A percentile compares a stretch with the other conserved stretches of the same genome.
Evolutionary conservation across 2,113 vertebrate species (phyloP).

Genomic region (Muntiacus reevesi): DNA sequence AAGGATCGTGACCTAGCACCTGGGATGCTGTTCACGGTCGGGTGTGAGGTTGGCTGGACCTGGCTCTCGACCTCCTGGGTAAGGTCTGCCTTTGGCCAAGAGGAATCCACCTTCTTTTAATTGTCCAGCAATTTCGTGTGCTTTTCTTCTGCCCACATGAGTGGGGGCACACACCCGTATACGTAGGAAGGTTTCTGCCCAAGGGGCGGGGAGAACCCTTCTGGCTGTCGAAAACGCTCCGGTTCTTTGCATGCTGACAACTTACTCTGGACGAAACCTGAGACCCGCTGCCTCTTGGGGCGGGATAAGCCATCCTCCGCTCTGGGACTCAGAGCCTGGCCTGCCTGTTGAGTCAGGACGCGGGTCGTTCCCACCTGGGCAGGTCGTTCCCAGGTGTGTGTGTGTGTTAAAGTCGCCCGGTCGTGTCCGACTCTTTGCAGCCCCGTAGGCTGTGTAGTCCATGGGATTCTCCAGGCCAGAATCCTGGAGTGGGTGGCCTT

Average conservation of each 20-base stretch:
- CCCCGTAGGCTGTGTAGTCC: background rate
- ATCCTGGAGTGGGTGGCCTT: background rate
- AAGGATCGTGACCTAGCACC: rapidly evolving
- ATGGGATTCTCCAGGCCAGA: background rate
- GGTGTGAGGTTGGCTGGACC: background rate
- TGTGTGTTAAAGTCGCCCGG: background rate
- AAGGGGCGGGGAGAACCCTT: no score
- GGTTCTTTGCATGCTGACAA: background rate
- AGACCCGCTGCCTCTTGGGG: no score
- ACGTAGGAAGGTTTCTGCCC: rapidly evolving
- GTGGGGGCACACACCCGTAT: rapidly evolving
- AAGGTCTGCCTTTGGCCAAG: background rate
- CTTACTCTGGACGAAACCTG: background rate
- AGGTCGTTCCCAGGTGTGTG: background rate
- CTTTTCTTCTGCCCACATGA: rapidly evolving
- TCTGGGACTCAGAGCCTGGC: no score
- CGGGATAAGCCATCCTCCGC: rapidly evolving
- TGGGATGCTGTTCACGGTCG: rapidly evolving
- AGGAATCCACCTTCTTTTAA: rapidly evolving
- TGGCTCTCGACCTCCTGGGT: background rate
- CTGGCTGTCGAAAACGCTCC: rapidly evolving
- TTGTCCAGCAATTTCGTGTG: rapidly evolving
- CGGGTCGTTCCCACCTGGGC: rapidly evolving
- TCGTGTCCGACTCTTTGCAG: background rate
- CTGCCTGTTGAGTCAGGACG: background rate